Percentiles rank a stretch among this genome's conserved stretches.
phyloP scores from a whole-genome alignment of 1,140 invertebrate genomes.

The Ctenoplectra terminalis region DNA sequence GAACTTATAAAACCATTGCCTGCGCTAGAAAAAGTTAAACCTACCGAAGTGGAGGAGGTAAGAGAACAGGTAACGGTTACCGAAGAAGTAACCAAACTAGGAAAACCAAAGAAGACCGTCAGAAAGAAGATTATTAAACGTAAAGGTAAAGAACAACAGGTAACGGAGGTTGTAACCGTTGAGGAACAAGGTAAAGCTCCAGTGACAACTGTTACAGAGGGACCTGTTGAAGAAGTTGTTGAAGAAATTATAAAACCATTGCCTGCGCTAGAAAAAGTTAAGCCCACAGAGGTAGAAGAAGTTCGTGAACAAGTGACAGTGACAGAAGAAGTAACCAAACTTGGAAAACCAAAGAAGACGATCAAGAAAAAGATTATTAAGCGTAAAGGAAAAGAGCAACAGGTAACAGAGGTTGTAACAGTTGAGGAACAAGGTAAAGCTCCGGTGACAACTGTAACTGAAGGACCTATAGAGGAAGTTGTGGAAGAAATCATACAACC shows the following conservation, averaged over 20 bases:
- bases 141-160: constrained; percentile 57
- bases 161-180: constrained; percentile 51
- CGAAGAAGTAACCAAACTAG: constrained; percentile 75
- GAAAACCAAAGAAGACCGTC: constrained; percentile 74
- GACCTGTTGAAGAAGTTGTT: constrained; percentile 69
- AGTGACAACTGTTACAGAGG: constrained; percentile 53
- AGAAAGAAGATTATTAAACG: constrained; percentile 56
- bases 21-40: constrained; percentile 41
- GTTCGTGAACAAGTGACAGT: constrained; percentile 49
- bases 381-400: constrained; percentile 67
- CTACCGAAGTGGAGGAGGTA: constrained; percentile 70
- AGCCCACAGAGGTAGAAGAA: constrained; percentile 49
- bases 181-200: constrained; percentile 53
- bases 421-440: constrained; percentile 54
- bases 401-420: constrained; percentile 57
- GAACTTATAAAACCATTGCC: constrained; percentile 41
- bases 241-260: constrained; percentile 25
- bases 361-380: constrained; percentile 74
- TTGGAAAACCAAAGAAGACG: constrained; percentile 55
- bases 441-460: constrained; percentile 35
- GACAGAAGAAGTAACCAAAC: constrained; percentile 60
- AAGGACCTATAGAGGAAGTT: constrained; percentile 72
- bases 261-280: constrained; percentile 48
- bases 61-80: constrained; percentile 73
- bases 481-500: not conserved